phyloP scores from a whole-genome alignment of 2,113 vertebrate species.

The Pluvialis apricaria region DNA sequence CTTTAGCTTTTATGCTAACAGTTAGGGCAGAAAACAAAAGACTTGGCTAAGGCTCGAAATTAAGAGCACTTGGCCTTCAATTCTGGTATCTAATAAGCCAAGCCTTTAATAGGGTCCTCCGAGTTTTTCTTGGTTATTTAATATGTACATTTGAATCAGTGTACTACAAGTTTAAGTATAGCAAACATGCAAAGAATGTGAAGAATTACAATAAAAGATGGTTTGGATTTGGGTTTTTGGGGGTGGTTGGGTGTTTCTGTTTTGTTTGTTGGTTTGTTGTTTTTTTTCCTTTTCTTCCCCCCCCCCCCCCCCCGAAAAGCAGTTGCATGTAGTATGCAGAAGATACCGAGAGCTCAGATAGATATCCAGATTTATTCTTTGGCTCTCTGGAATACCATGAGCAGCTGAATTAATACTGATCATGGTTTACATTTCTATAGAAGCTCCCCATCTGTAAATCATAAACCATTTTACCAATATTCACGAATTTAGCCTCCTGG shows the following conservation, averaged over 20 bases:
- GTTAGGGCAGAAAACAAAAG: neutral
- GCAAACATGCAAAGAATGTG: neutral
- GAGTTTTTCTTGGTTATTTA: neutral
- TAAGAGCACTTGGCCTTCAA: neutral
- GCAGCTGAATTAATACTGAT: neutral
- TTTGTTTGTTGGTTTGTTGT: neutral
- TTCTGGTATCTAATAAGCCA: neutral
- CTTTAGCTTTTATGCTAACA: neutral
- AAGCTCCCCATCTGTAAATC: conserved; percentile 12
- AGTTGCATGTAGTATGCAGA: neutral
- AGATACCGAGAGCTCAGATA: neutral
- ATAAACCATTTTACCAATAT: conserved; percentile 9
- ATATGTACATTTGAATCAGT: neutral
- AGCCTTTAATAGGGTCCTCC: neutral
- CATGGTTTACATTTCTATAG: neutral
- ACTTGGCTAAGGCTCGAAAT: neutral
- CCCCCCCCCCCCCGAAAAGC: neutral
- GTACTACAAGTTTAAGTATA: neutral
- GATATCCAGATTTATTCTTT: neutral
- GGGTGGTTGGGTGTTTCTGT: neutral
- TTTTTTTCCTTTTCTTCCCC: too few species aligned
- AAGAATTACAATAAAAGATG: conserved; percentile 5
- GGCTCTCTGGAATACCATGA: neutral
- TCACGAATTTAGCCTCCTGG: neutral
- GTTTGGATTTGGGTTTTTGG: neutral